A percentile compares a stretch with the other conserved stretches of the same genome.
Conservation (phyloP, 1,140 invertebrate genomes). For the Samia ricini region DNA sequence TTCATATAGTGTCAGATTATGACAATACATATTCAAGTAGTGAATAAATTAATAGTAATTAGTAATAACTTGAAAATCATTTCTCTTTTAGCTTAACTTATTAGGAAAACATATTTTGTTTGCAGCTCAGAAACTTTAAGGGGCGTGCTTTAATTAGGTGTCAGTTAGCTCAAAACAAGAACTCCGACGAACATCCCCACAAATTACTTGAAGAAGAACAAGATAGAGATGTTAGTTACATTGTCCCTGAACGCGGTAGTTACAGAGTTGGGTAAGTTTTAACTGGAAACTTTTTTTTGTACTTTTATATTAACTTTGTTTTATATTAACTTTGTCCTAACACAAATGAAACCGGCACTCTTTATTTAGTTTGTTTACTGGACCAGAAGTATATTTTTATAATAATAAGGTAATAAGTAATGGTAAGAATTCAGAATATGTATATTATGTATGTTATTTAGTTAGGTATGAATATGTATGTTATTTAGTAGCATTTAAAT, state of each 20-base stretch:
- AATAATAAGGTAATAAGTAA: too few species aligned
- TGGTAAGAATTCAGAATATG: too few species aligned
- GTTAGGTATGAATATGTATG: too few species aligned
- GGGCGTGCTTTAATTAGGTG: constrained; percentile 55
- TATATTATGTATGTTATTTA: too few species aligned
- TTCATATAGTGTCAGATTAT: too few species aligned
- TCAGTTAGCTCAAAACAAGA: constrained; percentile 49
- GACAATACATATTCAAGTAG: too few species aligned
- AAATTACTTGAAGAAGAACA: constrained; percentile 61
- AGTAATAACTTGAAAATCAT: constrained; percentile 7
- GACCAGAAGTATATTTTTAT: too few species aligned
- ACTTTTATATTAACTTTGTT: neutral
- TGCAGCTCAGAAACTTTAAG: constrained; percentile 54
- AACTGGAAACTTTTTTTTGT: neutral
- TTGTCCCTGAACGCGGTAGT: constrained; percentile 49
- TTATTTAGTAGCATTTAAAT: too few species aligned
- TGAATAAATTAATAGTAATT: too few species aligned
- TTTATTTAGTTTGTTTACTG: too few species aligned
- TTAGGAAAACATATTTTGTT: constrained; percentile 17
- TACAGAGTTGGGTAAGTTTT: constrained; percentile 57
- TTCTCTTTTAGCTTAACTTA: neutral
- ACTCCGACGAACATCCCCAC: constrained; percentile 56
- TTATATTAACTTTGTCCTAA: too few species aligned
- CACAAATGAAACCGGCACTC: too few species aligned
- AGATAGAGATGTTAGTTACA: constrained; percentile 48